phyloP scores from a whole-genome alignment of 53 echinoderm and acorn worm species.

The Luidia sarsii region DNA sequence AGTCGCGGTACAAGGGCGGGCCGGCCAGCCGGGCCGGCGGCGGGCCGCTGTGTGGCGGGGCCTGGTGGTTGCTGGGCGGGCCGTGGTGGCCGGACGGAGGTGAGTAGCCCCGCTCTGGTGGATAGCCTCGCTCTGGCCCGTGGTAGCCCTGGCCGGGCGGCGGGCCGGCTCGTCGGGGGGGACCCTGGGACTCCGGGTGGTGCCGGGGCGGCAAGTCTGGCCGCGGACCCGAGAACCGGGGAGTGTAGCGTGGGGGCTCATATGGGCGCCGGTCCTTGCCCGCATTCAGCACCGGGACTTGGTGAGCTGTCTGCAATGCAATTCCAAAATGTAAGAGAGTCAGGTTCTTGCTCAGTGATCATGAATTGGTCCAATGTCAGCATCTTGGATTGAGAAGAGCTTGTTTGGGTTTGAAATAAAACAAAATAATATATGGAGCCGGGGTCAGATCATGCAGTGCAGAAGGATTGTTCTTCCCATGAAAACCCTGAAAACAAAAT shows the following conservation, averaged over 20 bases:
- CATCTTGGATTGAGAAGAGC: too few species aligned
- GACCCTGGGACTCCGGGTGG: neutral
- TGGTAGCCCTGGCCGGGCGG: constrained; percentile 7
- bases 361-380: too few species aligned
- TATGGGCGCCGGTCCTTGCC: constrained; percentile 19
- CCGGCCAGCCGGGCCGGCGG: neutral
- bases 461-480: too few species aligned
- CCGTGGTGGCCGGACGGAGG: neutral
- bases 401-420: too few species aligned
- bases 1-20: neutral
- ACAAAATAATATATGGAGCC: too few species aligned
- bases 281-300: constrained; percentile 25
- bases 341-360: too few species aligned
- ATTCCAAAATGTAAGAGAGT: too few species aligned
- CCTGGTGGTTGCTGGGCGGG: constrained; percentile 7
- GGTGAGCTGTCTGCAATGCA: neutral
- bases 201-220: constrained; percentile 39
- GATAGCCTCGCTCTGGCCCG: constrained; percentile 2
- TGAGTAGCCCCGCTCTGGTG: neutral
- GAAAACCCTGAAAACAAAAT: too few species aligned
- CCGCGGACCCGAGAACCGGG: neutral
- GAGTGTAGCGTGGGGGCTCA: neutral
- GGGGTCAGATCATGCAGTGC: too few species aligned
- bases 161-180: neutral
- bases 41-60: neutral